Evolutionary conservation across 2,888 invertebrate genomes (phyloP), one percentile per base, ranked within the genome.

Genomic region (Chrysotoxum bicinctum): DNA sequence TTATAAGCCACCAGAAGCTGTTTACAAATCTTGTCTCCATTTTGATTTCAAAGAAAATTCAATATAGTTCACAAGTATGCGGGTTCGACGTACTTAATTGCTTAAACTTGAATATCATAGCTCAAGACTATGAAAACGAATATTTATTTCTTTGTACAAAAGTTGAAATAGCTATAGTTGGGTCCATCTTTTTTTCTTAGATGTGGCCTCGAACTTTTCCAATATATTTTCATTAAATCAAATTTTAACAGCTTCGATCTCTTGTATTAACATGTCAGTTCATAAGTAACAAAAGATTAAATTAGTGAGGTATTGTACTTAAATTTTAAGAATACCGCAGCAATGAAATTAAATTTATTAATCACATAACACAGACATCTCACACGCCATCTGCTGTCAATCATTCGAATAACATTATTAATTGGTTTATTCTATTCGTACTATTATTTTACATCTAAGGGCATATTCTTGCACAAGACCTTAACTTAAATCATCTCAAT

Each of bases 401-500:
- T 64, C 62, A 62, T 30, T 62, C 45, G 19, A 32, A 45, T 7
- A 30, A 32, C 14, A 43, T 10, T 12, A 43, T 21, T 64, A 45
- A 62, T 45, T 19, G 7, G 30, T 64, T 45, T 30, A 45, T 64
- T 30, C 12, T 14, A n/a, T 45, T 2, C 10, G 12, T n/a, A 40
- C 26, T 21, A 19, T 60, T 23, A 60, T 40, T 23, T 21, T 10
- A 40, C 43, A 23, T 45, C 62, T 43, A 62, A 62, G 48, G 48
- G 60, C 58, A 48, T 16, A 8, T n/a, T 62, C 26, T 73, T 73
- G 52, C 62, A 30, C 52, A 62, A 64, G 12, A 62, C 50, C 26
- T 50, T 8, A 26, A 73, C 62, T 62, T 50, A 62, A 37, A 62
- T 62, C 73, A 30, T 73, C 37, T 52, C 30, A 50, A 48, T 19